A percentile compares a stretch with the other conserved stretches of the same genome.
Evolutionary conservation across 1,140 invertebrate genomes (phyloP).

Genomic region (roundworm (Caenorhabditis elegans)): WBcel235 BX284603.4:2653001-2653500

Average conservation of each 20-base stretch:
- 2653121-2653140: background rate
- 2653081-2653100: constrained; percentile 17
- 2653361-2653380: constrained; percentile 27
- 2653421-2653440: background rate
- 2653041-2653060: constrained; percentile 11
- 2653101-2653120: constrained; percentile 29
- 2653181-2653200: no score
- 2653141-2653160: constrained; percentile 31
- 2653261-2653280: background rate
- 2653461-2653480: constrained; percentile 28
- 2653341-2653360: background rate
- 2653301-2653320: background rate
- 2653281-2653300: background rate
- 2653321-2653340: background rate
- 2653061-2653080: background rate
- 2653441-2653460: constrained; percentile 20
- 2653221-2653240: background rate
- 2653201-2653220: no score
- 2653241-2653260: background rate
- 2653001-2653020: constrained; percentile 11
- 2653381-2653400: background rate
- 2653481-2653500: no score
- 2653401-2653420: background rate
- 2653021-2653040: constrained; percentile 23
- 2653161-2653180: no score